Base-by-base conservation (phyloP, 1,140 invertebrate species). In the Calephelis nemesis region DNA sequence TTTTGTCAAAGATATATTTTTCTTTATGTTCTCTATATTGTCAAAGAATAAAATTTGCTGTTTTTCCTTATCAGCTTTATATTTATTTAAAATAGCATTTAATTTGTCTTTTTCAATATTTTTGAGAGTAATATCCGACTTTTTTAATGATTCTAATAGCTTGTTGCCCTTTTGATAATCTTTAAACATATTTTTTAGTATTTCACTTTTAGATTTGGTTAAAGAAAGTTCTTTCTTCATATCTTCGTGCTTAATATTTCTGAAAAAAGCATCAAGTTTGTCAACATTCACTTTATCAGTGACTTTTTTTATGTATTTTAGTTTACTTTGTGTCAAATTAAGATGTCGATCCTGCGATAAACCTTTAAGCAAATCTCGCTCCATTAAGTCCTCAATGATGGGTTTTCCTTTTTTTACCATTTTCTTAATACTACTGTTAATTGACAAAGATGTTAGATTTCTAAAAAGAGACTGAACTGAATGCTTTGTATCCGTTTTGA, bases 151-250 rank as follows among this genome's bases (percentile, higher is more conserved):
- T 12, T 52, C 39, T 58, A 39, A 63, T 13, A 67, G 40, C 7
- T 54, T 19, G 13, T 58, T 69, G 19, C 71, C 69, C 45, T 67
- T 65, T 72, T 74, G 74, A 68, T 74, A 73, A 73, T 77, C 75
- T 52, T 69, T 65, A 7, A 74, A 13, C 67, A 77, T 71, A 40
- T 71, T 68, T 68, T 71, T 62, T 39, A 74, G 65, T n/a, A 74
- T 5, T 60, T 63, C 40, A 49, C 19, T 58, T 63, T 73, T 73
- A 19, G 68, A 63, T 47, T 60, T 7, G 19, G 66, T 30, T 12
- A 74, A 52, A 13, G 60, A 58, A 71, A 60, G 58, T 15, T 52
- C 69, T 45, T 63, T 67, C 47, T 65, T 71, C 4, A 76, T 42
- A 11, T 66, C 63, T 68, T 67, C 52, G 10, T 71, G 58, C n/a